Evolutionary conservation across 2,797 vertebrate species (phyloP).

Genomic region (Arctocebus calabarensis): DNA sequence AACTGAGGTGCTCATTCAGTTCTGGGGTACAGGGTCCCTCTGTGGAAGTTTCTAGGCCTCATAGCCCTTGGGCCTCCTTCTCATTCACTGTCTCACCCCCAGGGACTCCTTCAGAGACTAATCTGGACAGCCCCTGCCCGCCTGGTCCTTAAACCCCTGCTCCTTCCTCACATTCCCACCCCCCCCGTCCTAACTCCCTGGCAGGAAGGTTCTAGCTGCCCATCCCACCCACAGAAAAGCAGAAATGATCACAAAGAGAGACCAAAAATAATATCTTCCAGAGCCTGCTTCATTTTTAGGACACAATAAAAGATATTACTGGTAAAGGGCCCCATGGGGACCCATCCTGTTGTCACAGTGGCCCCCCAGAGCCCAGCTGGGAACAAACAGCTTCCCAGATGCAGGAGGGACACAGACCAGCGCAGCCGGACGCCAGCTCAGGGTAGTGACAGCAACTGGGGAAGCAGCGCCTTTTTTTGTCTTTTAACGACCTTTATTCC

Average conservation of each 20-base stretch:
- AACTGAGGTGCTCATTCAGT: not conserved
- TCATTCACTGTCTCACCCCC: too few species aligned
- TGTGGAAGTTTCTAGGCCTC: not conserved
- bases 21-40: not conserved
- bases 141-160: fast-evolving
- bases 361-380: not conserved
- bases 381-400: slow-evolving; percentile 55
- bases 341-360: slow-evolving; percentile 56
- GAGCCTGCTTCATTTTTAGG: slow-evolving; percentile 73
- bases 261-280: not conserved
- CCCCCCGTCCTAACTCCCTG: fast-evolving
- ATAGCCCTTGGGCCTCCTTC: not conserved
- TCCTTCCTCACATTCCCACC: not conserved
- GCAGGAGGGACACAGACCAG: not conserved
- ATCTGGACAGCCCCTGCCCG: not conserved
- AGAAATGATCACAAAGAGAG: not conserved
- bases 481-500: not conserved
- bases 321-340: slow-evolving; percentile 53
- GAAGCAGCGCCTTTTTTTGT: not conserved
- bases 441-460: not conserved
- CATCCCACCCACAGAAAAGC: not conserved
- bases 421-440: fast-evolving
- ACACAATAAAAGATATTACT: slow-evolving; percentile 71
- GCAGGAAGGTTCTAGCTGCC: not conserved
- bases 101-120: not conserved